A percentile compares a stretch with the other conserved stretches of the same genome.
Evolutionary conservation across 2,888 invertebrate genomes (phyloP).

Genomic region (Drosophila lutescens): DNA sequence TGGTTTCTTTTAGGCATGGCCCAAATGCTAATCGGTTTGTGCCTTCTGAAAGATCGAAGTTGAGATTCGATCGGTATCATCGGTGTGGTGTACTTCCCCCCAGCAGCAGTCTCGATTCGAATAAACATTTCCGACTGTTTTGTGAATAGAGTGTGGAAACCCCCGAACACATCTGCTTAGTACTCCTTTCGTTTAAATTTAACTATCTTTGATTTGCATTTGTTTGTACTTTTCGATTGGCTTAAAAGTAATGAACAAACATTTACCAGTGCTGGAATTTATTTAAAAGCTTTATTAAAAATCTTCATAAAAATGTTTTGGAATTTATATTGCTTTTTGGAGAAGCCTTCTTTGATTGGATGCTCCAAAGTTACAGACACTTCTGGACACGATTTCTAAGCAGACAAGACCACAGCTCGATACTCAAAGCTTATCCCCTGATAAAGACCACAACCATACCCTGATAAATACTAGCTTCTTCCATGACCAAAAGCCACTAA

Average conservation of each 20-base stretch:
- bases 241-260: background rate
- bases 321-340: too few species aligned
- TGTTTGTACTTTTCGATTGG: background rate
- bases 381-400: slow-evolving; percentile 11
- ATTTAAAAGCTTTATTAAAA: background rate
- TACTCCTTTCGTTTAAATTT: background rate
- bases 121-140: slow-evolving; percentile 23
- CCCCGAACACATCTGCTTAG: slow-evolving; percentile 1
- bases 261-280: background rate
- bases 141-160: background rate
- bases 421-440: slow-evolving; percentile 1
- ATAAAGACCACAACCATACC: slow-evolving; percentile 12
- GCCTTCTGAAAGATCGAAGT: slow-evolving; percentile 27
- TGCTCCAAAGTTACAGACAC: slow-evolving; percentile 19
- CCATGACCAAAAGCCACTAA: slow-evolving; percentile 34
- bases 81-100: slow-evolving; percentile 23
- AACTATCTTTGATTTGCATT: background rate
- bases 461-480: slow-evolving; percentile 3
- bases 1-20: slow-evolving; percentile 84
- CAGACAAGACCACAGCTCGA: background rate
- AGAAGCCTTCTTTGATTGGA: too few species aligned
- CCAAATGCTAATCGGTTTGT: slow-evolving; percentile 59
- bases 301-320: too few species aligned
- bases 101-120: slow-evolving; percentile 8
- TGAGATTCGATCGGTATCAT: slow-evolving; percentile 25